These are phyloP conservation scores for Aptenodytes patagonicus DNA, from an alignment of 2,113 vertebrate genomes.

Conservation along the genomic window DNA sequence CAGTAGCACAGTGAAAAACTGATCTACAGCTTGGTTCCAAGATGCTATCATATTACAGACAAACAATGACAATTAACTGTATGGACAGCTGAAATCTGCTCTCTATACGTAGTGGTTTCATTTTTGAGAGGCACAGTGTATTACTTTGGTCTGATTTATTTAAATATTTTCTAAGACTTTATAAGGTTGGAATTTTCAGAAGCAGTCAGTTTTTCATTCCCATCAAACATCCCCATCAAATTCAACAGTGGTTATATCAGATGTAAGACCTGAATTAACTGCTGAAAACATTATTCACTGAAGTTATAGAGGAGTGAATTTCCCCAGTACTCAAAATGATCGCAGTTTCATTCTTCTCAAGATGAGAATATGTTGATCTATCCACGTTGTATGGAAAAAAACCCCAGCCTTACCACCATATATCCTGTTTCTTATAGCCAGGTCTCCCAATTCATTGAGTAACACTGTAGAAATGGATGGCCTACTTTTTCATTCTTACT, in stretches of 20 bases:
- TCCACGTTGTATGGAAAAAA: neutral
- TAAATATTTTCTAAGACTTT: neutral
- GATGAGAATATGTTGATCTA: neutral
- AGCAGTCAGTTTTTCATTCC: neutral
- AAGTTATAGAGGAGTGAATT: neutral
- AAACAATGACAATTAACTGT: neutral
- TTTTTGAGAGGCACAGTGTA: neutral
- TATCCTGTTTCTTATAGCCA: neutral
- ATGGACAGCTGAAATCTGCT: neutral
- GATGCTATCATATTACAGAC: neutral
- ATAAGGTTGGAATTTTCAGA: neutral
- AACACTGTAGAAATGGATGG: neutral
- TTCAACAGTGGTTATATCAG: neutral
- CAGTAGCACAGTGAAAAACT: neutral
- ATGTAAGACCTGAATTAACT: neutral
- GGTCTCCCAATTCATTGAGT: neutral
- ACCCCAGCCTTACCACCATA: neutral
- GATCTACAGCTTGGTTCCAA: neutral
- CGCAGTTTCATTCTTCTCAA: neutral
- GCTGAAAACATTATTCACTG: neutral
- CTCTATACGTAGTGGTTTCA: rapidly evolving
- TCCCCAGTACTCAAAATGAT: neutral
- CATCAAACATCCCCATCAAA: neutral
- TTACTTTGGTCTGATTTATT: neutral
- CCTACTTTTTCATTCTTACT: neutral